Percentiles rank a stretch among this genome's conserved stretches.
phyloP scores from a whole-genome alignment of 2,888 invertebrate species.

The Drosophila tripunctata region DNA sequence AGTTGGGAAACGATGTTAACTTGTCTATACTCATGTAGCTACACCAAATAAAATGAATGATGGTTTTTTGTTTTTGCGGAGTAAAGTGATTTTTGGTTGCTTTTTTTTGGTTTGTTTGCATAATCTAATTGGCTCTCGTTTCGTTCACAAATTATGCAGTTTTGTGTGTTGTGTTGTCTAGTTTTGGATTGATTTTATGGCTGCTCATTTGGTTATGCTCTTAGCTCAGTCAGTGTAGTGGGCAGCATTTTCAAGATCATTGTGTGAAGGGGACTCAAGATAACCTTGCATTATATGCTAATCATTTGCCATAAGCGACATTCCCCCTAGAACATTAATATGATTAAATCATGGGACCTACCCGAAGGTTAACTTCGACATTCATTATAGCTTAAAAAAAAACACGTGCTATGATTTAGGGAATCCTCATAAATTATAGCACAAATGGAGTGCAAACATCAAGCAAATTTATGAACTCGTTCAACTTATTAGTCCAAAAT shows the following conservation, averaged over 20 bases:
- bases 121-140: slow-evolving; percentile 48
- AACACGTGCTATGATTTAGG: not conserved
- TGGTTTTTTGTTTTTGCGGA: slow-evolving; percentile 27
- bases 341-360: not conserved
- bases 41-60: slow-evolving; percentile 33
- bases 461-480: slow-evolving; percentile 11
- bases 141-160: slow-evolving; percentile 46
- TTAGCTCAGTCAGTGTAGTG: slow-evolving; percentile 27
- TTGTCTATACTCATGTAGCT: not conserved
- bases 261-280: slow-evolving; percentile 34
- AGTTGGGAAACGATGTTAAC: slow-evolving; percentile 47
- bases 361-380: slow-evolving; percentile 35
- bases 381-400: slow-evolving; percentile 25
- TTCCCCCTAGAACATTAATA: slow-evolving; percentile 32
- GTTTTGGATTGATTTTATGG: slow-evolving; percentile 46
- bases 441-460: slow-evolving; percentile 9
- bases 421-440: not conserved
- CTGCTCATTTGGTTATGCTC: slow-evolving; percentile 49
- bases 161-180: slow-evolving; percentile 21
- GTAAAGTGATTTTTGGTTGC: slow-evolving; percentile 6
- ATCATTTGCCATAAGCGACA: slow-evolving; percentile 1
- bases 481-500: slow-evolving; percentile 35
- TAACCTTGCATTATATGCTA: slow-evolving; percentile 69
- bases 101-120: no score
- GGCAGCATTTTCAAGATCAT: slow-evolving; percentile 16